These are phyloP conservation scores for Styela plicata DNA, from an alignment of 23 tunicate genomes.

Conservation along the genomic window DNA sequence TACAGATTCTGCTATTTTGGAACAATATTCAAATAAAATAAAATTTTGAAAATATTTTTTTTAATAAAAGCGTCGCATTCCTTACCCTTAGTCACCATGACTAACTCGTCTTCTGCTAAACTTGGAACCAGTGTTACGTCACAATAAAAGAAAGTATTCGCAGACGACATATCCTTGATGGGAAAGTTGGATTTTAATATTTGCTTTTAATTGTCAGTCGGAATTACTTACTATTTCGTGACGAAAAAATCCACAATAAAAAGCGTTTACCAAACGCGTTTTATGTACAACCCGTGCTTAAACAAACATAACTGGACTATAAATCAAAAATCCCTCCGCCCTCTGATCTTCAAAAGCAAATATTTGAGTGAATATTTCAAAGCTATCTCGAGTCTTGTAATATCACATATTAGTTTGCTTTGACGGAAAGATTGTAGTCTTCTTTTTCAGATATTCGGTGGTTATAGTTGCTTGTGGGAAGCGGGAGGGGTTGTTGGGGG, in stretches of 20 bases:
- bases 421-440: background rate
- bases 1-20: no score
- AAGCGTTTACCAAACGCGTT: background rate
- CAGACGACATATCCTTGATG: background rate
- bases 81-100: background rate
- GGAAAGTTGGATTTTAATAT: background rate
- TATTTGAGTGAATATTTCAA: background rate
- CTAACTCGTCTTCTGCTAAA: background rate
- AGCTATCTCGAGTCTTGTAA: background rate
- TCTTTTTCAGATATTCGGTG: no score
- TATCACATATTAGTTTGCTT: background rate
- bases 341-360: background rate
- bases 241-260: background rate
- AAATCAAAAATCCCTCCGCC: background rate
- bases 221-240: background rate
- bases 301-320: background rate
- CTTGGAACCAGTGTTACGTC: background rate
- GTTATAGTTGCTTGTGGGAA: no score
- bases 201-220: background rate
- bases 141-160: background rate
- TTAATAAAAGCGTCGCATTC: no score
- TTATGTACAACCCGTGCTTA: background rate
- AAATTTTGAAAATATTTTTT: no score
- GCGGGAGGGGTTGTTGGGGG: background rate
- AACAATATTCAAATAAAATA: no score